Evolutionary conservation across 2,888 invertebrate species (phyloP).

Genomic region (Ichneumoninae sp.): DNA sequence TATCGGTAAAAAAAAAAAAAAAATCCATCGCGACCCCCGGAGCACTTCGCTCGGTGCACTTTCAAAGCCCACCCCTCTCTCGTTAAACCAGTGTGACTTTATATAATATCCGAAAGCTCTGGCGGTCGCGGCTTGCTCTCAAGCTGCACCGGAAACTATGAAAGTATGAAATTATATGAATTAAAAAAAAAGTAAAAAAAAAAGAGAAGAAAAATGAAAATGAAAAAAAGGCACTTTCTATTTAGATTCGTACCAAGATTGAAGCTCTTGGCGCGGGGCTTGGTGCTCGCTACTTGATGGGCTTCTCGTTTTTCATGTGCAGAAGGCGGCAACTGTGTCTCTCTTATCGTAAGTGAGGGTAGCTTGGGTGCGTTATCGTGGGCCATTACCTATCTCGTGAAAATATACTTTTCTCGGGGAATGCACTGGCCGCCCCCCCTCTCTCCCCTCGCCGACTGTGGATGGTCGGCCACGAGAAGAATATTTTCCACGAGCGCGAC

Average conservation of each 20-base stretch:
- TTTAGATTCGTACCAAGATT: conserved; percentile 12
- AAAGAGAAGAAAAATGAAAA: neutral
- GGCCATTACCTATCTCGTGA: conserved; percentile 60
- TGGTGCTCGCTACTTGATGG: conserved; percentile 23
- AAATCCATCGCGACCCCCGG: conserved; percentile 9
- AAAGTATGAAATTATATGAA: neutral
- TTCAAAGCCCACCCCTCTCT: conserved; percentile 13
- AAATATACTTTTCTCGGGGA: conserved; percentile 54
- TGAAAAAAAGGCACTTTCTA: neutral
- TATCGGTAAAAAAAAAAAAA: conserved; percentile 27
- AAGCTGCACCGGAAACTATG: no score
- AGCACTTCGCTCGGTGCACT: conserved; percentile 28
- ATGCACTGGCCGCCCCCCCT: neutral
- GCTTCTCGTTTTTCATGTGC: conserved; percentile 44
- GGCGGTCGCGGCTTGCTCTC: no score
- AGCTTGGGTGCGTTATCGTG: conserved; percentile 58
- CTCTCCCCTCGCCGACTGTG: neutral
- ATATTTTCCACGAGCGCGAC: conserved; percentile 24
- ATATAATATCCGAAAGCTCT: no score
- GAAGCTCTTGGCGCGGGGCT: conserved; percentile 3
- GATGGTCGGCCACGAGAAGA: neutral
- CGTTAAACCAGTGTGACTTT: conserved; percentile 24
- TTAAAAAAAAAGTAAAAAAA: neutral
- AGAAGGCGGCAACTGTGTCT: conserved; percentile 28
- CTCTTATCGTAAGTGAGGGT: conserved; percentile 50